Evolutionary conservation across 2,113 vertebrate species (phyloP), one percentile per base, ranked within the genome.

Genomic region (Gila orcuttii): DNA sequence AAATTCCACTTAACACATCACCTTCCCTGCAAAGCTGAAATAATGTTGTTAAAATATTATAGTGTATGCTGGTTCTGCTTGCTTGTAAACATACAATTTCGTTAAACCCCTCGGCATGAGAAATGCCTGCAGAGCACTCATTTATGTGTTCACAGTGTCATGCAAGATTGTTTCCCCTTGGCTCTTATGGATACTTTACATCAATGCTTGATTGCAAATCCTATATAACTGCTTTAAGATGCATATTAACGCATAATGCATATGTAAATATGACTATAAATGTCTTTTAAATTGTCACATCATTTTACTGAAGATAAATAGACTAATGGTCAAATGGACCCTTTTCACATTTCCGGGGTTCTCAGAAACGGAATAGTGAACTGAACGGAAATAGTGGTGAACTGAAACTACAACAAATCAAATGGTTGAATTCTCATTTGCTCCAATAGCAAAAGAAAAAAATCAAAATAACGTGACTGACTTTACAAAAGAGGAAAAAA

Each of bases 21-120:
- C 79, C 84, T 83, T 59, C 15, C 1, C 33, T 52, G 45, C 62
- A 82, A 59, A 36, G 23, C 31, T 83, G 8, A 17, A 71, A 25
- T 52, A 33, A 28, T 28, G 3, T 59, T 59, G 50, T 12, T 83
- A 15, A 59, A 83, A 83, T 73, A 73, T 59, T 69, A 68, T 62
- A 15, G 21, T 39, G 11, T 45, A 74, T 45, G 23, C 10, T 45
- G 21, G 39, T 74, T 74, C 39, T 31, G 12, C 15, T 19, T 52
- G 6, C 74, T 62, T 64, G 23, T 59, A 45, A 80, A 64, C 13
- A 3, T 81, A 47, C 36, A 80, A 13, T 79, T 36, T 6, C 4
- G 0, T 55, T 52, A 8, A 75, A 31, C 25, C 23, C 42, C 12
- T 25, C 12, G 47, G 23, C 42, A 75, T 47, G 12, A 47, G 19